Evolutionary conservation across 2,888 invertebrate genomes (phyloP).

Genomic region (Opisthograptis luteolata): DNA sequence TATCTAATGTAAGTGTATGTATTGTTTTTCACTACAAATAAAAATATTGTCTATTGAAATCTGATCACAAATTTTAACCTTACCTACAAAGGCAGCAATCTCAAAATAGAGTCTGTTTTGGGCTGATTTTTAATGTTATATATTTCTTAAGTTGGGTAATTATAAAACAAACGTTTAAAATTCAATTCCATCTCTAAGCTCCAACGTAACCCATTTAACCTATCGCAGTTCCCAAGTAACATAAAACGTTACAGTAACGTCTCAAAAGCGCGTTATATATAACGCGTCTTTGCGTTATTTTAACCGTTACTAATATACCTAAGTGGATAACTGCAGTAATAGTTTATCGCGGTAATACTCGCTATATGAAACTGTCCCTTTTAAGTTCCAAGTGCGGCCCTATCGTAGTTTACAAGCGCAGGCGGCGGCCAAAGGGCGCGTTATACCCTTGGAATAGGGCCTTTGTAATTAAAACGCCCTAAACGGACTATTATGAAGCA

Average conservation of each 20-base stretch:
- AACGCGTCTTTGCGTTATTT: slow-evolving; percentile 23
- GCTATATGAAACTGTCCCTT: slow-evolving; percentile 55
- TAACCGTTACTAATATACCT: slow-evolving; percentile 49
- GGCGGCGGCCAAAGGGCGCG: slow-evolving; percentile 70
- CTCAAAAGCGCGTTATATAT: slow-evolving; percentile 6
- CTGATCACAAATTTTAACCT: too few relatives aligned
- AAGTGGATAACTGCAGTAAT: slow-evolving; percentile 51
- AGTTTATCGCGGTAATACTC: slow-evolving; percentile 61
- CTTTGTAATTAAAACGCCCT: slow-evolving; percentile 80
- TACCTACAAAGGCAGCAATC: too few relatives aligned
- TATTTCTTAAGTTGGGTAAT: too few relatives aligned
- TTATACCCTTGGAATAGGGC: slow-evolving; percentile 76
- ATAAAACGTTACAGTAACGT: slow-evolving; percentile 13
- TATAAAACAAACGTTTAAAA: too few relatives aligned
- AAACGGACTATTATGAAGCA: slow-evolving; percentile 73
- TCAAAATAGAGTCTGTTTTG: too few relatives aligned
- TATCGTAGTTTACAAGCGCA: slow-evolving; percentile 75
- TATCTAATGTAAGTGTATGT: too few relatives aligned
- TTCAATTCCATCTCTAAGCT: neutral
- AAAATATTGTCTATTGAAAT: too few relatives aligned
- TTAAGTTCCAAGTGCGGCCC: slow-evolving; percentile 55
- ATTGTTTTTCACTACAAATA: too few relatives aligned
- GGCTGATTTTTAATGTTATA: too few relatives aligned
- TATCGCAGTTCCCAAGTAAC: slow-evolving; percentile 16
- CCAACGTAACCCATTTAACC: neutral